Base-by-base conservation (phyloP, 2,888 invertebrate species). In the Campopleginae sp. region DNA sequence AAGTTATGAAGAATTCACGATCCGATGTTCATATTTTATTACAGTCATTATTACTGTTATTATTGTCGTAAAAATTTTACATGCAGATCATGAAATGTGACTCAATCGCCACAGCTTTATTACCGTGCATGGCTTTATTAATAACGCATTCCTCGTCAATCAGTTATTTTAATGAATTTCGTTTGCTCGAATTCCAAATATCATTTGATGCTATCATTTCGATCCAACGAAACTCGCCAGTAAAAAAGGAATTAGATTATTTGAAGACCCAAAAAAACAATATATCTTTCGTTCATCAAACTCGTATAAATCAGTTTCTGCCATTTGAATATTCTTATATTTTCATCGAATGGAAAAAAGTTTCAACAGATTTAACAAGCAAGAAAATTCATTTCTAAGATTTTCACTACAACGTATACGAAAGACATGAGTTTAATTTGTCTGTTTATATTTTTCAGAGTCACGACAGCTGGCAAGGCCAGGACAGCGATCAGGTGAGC, bases 401-500 rank as follows among this genome's bases (percentile, higher is more conserved):
- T 8, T 38, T 38, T 38, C 10, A 38, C 38, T 38, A 7, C 0
- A 38, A 38, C 10, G 7, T 10, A 38, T 38, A 10, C 38, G 38
- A 38, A 38, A 38, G 8, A 38, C 7, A 14, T 14, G 5, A 58
- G 3, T 14, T 12, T 1, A 74, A 27, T 27, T 58, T 10, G 8
- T 61, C 8, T 14, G n/a, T 58, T 44, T 38, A 17, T 82, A 87
- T 81, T 90, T 94, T 90, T 58, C 94, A 95, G 95, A 95, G 95
- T 89, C 95, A 95, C 89, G 95, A 95, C 93, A 95, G 95, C 92
- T 95, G 95, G 95, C 95, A 95, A 91, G 95, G 95, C 85, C 95
- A 95, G 89, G 95, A 95, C 91, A 94, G 94, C 90, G 95, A 95
- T 92, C 95, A 95, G 94, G 95, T 95, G 91, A 94, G 94, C 71